Evolutionary conservation across 1,140 invertebrate genomes (phyloP).

Genomic region (Magallana angulata): DNA sequence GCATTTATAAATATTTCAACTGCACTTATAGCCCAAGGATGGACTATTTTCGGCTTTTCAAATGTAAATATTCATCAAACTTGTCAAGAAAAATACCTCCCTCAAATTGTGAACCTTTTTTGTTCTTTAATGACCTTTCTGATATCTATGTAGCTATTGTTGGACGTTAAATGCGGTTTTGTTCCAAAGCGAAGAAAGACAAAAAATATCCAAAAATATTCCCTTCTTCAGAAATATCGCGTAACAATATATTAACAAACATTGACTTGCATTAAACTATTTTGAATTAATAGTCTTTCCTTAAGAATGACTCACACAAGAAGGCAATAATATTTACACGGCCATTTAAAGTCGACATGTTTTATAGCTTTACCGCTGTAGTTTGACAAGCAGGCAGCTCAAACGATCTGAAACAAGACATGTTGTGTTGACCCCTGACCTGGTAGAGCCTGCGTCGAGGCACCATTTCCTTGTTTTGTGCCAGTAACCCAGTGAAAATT

Average conservation of each 20-base stretch:
- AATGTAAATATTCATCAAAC: slow-evolving; percentile 23
- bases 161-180: too few species aligned
- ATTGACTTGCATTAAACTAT: background rate
- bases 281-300: slow-evolving; percentile 1
- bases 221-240: background rate
- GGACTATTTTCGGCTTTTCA: background rate
- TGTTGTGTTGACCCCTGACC: slow-evolving; percentile 25
- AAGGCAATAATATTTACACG: slow-evolving; percentile 32
- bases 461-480: slow-evolving; percentile 31
- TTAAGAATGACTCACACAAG: slow-evolving; percentile 16
- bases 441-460: background rate
- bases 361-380: background rate
- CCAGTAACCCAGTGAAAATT: slow-evolving; percentile 29
- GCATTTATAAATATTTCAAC: background rate
- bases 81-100: background rate
- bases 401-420: slow-evolving; percentile 28
- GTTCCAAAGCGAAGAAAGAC: too few species aligned
- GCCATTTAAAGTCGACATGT: slow-evolving; percentile 5
- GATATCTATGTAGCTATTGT: too few species aligned
- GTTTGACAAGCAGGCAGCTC: slow-evolving; percentile 5
- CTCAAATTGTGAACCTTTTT: background rate
- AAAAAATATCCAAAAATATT: background rate
- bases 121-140: background rate
- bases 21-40: background rate
- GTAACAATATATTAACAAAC: background rate